A percentile compares a stretch with the other conserved stretches of the same genome.
Evolutionary conservation across 2,113 vertebrate species (phyloP).

Genomic region (western clawed frog (Xenopus tropicalis)): DNA sequence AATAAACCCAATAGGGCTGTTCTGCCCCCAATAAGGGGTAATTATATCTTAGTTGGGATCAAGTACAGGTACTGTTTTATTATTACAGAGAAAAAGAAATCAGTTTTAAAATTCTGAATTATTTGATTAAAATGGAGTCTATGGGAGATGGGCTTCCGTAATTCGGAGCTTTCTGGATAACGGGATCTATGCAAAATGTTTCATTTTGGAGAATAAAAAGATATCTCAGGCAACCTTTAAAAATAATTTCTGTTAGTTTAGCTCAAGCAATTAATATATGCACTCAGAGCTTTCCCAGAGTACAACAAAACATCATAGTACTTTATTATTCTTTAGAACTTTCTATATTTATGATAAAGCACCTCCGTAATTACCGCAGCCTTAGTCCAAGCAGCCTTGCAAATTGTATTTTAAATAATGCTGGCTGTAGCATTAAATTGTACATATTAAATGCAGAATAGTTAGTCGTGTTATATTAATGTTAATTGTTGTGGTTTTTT

Average conservation of each 20-base stretch:
- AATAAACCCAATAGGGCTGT: too few species aligned
- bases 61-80: too few species aligned
- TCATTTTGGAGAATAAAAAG: too few species aligned
- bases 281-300: conserved; percentile 11
- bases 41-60: too few species aligned
- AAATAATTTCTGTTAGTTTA: neutral
- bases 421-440: conserved; percentile 36
- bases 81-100: too few species aligned
- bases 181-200: too few species aligned
- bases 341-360: conserved; percentile 34
- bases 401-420: conserved; percentile 34
- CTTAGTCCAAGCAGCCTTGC: conserved; percentile 40
- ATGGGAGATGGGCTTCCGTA: too few species aligned
- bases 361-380: conserved; percentile 36
- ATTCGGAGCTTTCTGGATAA: too few species aligned
- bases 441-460: conserved; percentile 37
- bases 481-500: conserved; percentile 36
- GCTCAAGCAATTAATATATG: conserved; percentile 15
- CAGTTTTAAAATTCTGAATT: too few species aligned
- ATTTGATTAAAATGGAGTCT: too few species aligned
- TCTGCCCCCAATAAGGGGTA: too few species aligned
- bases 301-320: neutral
- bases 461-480: conserved; percentile 43
- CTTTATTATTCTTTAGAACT: conserved; percentile 42
- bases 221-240: neutral